Evolutionary conservation across 2,113 vertebrate species (phyloP).

Genomic region (Dascyllus trimaculatus): DNA sequence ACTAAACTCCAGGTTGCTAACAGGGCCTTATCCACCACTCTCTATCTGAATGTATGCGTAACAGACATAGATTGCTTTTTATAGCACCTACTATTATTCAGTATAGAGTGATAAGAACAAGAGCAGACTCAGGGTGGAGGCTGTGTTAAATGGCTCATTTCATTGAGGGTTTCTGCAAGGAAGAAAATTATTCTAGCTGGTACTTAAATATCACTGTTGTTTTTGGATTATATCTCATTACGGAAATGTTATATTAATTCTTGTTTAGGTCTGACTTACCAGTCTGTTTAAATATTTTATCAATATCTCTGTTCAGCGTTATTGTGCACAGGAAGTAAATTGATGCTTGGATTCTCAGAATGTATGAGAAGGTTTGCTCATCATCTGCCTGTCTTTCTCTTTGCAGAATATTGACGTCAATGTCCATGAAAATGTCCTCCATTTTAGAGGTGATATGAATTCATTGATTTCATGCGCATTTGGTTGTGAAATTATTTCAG

Average conservation of each 20-base stretch:
- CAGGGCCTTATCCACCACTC: too few species aligned
- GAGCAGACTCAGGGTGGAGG: neutral
- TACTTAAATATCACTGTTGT: neutral
- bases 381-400: slow-evolving; percentile 14
- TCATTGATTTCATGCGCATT: slow-evolving; percentile 2
- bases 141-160: neutral
- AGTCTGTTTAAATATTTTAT: neutral
- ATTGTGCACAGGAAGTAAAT: slow-evolving; percentile 11
- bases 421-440: slow-evolving; percentile 89
- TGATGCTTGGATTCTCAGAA: neutral
- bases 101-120: neutral
- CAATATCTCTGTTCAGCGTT: neutral
- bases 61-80: neutral
- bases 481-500: neutral
- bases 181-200: neutral
- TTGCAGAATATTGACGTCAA: slow-evolving; percentile 88
- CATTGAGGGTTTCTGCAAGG: neutral
- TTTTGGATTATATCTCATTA: neutral
- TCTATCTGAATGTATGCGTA: neutral
- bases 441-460: slow-evolving; percentile 88
- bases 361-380: slow-evolving; percentile 16
- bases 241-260: neutral
- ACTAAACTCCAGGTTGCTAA: neutral
- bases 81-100: neutral
- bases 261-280: neutral